Conservation (phyloP, 1,140 invertebrate species). For the Papilio dardanus region DNA sequence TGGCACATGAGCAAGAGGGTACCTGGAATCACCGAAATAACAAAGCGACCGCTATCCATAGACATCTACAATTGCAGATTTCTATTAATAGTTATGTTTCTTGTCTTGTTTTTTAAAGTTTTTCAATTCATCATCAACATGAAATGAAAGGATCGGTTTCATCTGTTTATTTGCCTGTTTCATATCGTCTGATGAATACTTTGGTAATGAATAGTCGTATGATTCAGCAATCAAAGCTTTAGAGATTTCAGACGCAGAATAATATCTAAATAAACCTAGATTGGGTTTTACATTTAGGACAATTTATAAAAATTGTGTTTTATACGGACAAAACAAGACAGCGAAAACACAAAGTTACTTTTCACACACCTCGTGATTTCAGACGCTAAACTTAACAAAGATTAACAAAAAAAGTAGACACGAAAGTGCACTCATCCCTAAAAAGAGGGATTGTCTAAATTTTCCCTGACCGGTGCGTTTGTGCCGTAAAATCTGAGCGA, state of each 20-base stretch:
- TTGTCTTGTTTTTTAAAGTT: too few species aligned
- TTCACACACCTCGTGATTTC: not conserved
- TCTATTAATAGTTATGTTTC: not conserved
- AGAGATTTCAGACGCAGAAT: not conserved
- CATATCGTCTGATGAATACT: not conserved
- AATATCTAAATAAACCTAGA: not conserved
- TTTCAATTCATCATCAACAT: not conserved
- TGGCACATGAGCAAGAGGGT: too few species aligned
- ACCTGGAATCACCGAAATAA: too few species aligned
- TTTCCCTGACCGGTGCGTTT: slow-evolving; percentile 28
- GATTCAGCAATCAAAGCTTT: not conserved
- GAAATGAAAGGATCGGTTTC: not conserved
- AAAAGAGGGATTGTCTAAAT: slow-evolving; percentile 31
- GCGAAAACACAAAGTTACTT: too few species aligned
- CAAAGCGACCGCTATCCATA: too few species aligned
- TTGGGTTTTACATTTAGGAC: not conserved
- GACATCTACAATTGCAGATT: too few species aligned
- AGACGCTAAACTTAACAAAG: not conserved
- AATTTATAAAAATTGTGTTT: too few species aligned
- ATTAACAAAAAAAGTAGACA: slow-evolving; percentile 11
- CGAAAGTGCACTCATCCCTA: slow-evolving; percentile 27
- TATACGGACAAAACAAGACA: too few species aligned
- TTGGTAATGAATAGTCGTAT: slow-evolving; percentile 4
- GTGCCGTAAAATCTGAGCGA: slow-evolving; percentile 34
- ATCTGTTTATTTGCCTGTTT: not conserved